phyloP scores from a whole-genome alignment of 2,113 vertebrate genomes.

The Callorhinus ursinus region DNA sequence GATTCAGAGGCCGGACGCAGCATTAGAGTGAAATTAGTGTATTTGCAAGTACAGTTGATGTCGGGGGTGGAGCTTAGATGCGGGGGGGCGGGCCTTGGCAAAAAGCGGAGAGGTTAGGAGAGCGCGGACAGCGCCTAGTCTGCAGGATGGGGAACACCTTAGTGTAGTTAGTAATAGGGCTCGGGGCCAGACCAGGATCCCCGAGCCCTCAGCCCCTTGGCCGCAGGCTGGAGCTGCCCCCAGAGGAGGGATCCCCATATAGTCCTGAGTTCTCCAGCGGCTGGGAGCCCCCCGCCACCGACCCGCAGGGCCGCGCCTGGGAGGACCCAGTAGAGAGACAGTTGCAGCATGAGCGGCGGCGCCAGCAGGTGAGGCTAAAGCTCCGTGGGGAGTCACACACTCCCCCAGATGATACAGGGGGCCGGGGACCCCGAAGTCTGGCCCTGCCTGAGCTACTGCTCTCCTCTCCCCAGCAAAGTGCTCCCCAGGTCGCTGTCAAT shows the following conservation, averaged over 20 bases:
- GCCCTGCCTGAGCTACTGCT: constrained; percentile 44
- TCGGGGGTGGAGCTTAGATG: not conserved
- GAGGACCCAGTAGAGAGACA: constrained; percentile 92
- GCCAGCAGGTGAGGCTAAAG: constrained; percentile 76
- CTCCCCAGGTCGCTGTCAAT: constrained; percentile 81
- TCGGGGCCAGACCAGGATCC: not conserved
- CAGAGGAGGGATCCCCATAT: constrained; percentile 86
- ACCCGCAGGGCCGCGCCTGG: constrained; percentile 88
- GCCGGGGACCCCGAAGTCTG: rapidly evolving
- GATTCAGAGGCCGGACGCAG: not conserved
- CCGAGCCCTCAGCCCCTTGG: not conserved
- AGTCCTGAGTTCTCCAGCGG: constrained; percentile 87
- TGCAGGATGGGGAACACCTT: not conserved
- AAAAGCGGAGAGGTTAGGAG: not conserved
- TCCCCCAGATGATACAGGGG: not conserved
- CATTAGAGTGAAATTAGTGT: not conserved
- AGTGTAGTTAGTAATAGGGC: not conserved
- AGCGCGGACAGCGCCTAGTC: not conserved
- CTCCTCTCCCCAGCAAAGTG: constrained; percentile 69
- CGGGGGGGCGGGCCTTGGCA: not conserved
- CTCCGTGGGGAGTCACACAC: not conserved
- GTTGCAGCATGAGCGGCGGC: constrained; percentile 88
- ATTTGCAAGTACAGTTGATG: not conserved
- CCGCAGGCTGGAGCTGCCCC: constrained; percentile 86
- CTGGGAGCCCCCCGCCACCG: constrained; percentile 87